A percentile compares a stretch with the other conserved stretches of the same genome.
Evolutionary conservation across 2,888 invertebrate genomes (phyloP).

Genomic region (Drosophila glabriapex): DNA sequence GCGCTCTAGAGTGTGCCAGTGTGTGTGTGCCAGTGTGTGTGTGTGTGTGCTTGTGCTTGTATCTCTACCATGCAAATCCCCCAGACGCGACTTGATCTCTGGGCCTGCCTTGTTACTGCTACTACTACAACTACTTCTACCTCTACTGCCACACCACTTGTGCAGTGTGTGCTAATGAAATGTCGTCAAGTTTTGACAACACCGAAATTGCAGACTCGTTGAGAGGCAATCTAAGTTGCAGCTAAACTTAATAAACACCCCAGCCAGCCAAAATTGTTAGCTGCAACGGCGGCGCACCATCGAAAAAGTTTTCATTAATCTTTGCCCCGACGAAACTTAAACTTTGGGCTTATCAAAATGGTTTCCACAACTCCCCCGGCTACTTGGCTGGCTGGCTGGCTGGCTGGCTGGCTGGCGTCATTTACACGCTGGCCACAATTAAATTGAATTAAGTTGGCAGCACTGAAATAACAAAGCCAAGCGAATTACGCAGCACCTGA

Average conservation of each 20-base stretch:
- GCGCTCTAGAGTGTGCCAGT: neutral
- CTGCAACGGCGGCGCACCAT: conserved; percentile 59
- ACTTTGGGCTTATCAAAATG: conserved; percentile 65
- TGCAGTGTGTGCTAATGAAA: conserved; percentile 66
- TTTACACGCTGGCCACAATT: conserved; percentile 75
- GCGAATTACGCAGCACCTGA: conserved; percentile 63
- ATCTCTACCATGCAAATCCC: conserved; percentile 59
- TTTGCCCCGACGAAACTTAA: conserved; percentile 46
- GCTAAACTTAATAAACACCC: conserved; percentile 67
- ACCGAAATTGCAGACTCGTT: conserved; percentile 49
- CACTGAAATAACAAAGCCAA: conserved; percentile 29
- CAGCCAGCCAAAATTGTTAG: conserved; percentile 46
- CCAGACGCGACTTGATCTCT: conserved; percentile 52
- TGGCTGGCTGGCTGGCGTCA: conserved; percentile 52
- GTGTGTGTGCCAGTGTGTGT: conserved; percentile 19
- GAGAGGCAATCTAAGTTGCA: conserved; percentile 74
- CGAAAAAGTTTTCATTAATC: conserved; percentile 75
- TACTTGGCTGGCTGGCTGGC: neutral
- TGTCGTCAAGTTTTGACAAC: conserved; percentile 73
- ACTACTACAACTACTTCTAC: neutral
- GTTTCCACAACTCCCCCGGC: conserved; percentile 23
- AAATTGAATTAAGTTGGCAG: conserved; percentile 75
- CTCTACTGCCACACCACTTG: neutral
- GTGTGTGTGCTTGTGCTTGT: conserved; percentile 11
- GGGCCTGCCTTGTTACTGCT: neutral